Evolutionary conservation across 2,113 vertebrate genomes (phyloP).

Genomic region (Galemys pyrenaicus): DNA sequence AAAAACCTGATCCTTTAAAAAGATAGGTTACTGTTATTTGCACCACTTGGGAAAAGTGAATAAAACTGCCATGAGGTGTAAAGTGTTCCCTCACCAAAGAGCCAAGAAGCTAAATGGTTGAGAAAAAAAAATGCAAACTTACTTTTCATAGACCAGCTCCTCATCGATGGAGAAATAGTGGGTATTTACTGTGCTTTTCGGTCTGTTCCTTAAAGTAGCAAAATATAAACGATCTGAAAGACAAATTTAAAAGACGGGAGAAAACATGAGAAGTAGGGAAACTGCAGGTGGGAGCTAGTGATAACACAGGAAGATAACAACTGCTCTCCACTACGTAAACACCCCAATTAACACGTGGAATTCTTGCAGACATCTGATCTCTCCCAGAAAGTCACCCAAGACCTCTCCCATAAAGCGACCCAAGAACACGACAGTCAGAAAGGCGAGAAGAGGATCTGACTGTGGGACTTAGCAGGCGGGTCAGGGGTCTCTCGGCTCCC

Average conservation of each 20-base stretch:
- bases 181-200: slow-evolving; percentile 95
- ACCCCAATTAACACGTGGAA: not conserved
- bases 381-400: not conserved
- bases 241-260: slow-evolving; percentile 46
- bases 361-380: slow-evolving; percentile 39
- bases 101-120: not conserved
- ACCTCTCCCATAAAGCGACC: not conserved
- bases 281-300: not conserved
- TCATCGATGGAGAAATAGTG: slow-evolving; percentile 99
- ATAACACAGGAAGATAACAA: not conserved
- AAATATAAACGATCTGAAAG: slow-evolving; percentile 95
- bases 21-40: not conserved
- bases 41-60: not conserved
- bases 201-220: slow-evolving; percentile 95
- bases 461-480: not conserved
- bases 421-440: not conserved
- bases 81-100: not conserved
- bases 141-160: slow-evolving; percentile 98
- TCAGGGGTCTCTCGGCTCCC: not conserved
- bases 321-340: slow-evolving; percentile 6
- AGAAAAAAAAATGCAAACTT: slow-evolving; percentile 79
- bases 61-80: not conserved
- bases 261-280: slow-evolving; percentile 59
- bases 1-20: not conserved
- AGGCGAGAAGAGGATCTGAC: not conserved